Evolutionary conservation across 2,888 invertebrate genomes (phyloP), one percentile per base, ranked within the genome.

Genomic region (Acrobasis consociella): DNA sequence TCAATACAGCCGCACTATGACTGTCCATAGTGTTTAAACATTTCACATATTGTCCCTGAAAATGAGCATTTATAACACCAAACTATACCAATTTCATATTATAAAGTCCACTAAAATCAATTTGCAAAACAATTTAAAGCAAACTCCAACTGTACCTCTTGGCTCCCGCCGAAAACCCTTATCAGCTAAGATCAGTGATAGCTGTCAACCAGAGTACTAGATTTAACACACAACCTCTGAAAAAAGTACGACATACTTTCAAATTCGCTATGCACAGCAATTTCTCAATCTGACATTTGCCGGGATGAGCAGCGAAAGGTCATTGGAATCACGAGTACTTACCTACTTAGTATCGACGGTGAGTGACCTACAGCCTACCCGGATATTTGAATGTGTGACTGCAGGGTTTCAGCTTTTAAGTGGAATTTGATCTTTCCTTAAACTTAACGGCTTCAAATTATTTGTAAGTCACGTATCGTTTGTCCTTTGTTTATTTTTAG

Each of bases 271-370:
- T 62, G 66, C 64, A 67, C 65, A 69, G 73, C 81, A 84, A 85
- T 87, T 87, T 82, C 87, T 81, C 82, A 86, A 88, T 67, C 69
- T 87, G 86, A 80, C 86, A 87, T 87, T 89, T 87, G 74, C 73
- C 56, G 75, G 74, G 84, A 83, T 75, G 83, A 75, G 74, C 74
- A 74, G 73, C 69, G 71, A 84, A 83, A 85, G 85, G 85, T 85
- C 80, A 73, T 68, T 74, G 74, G 72, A 76, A 72, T 62, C 56
- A 52, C 31, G 62, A 62, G 60, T 65, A 61, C 64, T 62, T 64
- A 61, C 53, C 15, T 65, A 61, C 64, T 62, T 64, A 61, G 61
- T 22, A 55, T 49, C 37, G 16, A 39, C 70, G 72, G 73, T 71
- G 67, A 70, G 60, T 71, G 70, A 70, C 72, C 70, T 61, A 65